Evolutionary conservation across 2,797 vertebrate genomes (phyloP).

Genomic region (Loriculus beryllinus): DNA sequence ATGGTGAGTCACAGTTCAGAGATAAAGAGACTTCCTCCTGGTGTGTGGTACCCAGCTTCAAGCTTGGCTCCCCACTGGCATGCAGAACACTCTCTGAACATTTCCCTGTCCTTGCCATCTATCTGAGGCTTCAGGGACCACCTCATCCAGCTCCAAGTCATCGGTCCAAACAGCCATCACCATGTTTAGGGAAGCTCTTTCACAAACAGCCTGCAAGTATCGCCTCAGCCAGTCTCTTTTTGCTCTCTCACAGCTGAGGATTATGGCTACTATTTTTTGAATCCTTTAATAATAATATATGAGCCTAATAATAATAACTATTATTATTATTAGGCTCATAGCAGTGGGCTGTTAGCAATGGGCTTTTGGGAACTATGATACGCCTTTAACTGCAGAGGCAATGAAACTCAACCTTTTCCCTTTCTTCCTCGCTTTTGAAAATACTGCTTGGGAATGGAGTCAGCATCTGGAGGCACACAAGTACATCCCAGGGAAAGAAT

Average conservation of each 20-base stretch:
- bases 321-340: neutral
- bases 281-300: neutral
- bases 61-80: rapidly evolving
- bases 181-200: neutral
- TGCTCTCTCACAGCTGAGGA: neutral
- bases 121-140: neutral
- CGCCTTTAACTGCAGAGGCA: neutral
- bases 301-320: neutral
- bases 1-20: neutral
- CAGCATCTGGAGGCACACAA: neutral
- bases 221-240: neutral
- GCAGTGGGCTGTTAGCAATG: neutral
- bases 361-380: neutral
- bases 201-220: neutral
- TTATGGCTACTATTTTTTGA: neutral
- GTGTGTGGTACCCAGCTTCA: neutral
- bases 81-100: neutral
- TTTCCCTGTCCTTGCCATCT: neutral
- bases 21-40: neutral
- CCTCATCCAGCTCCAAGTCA: neutral
- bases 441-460: neutral
- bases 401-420: neutral
- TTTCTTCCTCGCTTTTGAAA: neutral
- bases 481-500: neutral
- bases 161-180: neutral